Conservation (phyloP, 92 coral and sea anemone genomes). For the Nematostella vectensis region DNA sequence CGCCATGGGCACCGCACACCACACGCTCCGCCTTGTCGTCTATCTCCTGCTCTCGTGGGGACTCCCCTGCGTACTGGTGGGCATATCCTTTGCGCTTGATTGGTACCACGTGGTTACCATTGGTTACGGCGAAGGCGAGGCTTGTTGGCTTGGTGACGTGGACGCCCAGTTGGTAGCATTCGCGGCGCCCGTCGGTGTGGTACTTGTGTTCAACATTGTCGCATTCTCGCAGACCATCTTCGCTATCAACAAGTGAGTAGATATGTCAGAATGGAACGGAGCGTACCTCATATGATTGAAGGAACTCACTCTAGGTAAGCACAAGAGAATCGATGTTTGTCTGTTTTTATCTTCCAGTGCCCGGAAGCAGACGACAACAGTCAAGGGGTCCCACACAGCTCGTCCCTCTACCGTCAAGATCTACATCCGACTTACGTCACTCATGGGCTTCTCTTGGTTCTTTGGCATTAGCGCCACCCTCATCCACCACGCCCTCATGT, state of each 20-base stretch:
- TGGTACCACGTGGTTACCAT: constrained; percentile 47
- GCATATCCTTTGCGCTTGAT: constrained; percentile 51
- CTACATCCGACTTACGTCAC: constrained; percentile 63
- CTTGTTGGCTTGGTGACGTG: constrained; percentile 67
- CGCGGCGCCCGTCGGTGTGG: constrained; percentile 56
- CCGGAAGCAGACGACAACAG: constrained; percentile 44
- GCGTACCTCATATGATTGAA: no score
- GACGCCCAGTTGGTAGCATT: constrained; percentile 38
- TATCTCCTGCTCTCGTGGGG: constrained; percentile 73
- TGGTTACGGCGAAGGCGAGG: constrained; percentile 52
- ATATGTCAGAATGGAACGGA: no score
- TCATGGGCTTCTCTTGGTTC: constrained; percentile 91
- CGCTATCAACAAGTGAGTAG: constrained; percentile 55
- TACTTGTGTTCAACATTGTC: constrained; percentile 54
- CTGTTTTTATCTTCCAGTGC: constrained; percentile 25
- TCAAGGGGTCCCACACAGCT: constrained; percentile 56
- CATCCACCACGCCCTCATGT: constrained; percentile 63
- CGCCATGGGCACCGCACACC: constrained; percentile 23
- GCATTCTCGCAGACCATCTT: constrained; percentile 80
- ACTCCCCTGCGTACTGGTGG: constrained; percentile 51
- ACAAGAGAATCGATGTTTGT: no score
- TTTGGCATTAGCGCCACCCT: constrained; percentile 73
- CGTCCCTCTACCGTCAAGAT: constrained; percentile 53
- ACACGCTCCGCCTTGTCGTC: constrained; percentile 38
- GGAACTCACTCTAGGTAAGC: no score